Conservation (phyloP, 1,140 invertebrate species). For the Brachystomella parvula region DNA sequence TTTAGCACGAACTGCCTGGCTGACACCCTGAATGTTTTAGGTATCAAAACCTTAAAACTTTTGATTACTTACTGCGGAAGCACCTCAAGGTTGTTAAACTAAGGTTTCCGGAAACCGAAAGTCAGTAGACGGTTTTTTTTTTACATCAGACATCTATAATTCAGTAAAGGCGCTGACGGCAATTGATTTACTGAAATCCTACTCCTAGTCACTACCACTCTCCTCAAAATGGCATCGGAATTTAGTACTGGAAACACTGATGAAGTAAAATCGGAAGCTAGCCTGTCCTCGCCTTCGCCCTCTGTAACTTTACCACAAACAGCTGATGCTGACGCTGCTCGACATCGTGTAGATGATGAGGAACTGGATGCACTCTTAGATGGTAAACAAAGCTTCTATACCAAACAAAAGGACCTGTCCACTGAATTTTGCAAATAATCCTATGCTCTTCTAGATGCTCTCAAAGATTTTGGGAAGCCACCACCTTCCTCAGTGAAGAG, state of each 20-base stretch:
- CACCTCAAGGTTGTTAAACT: not conserved
- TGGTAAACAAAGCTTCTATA: slow-evolving; percentile 28
- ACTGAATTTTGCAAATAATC: slow-evolving; percentile 14
- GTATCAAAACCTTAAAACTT: too few relatives aligned
- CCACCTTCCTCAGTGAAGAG: not conserved
- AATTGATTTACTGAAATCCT: not conserved
- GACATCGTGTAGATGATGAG: slow-evolving; percentile 22
- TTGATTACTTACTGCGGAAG: too few relatives aligned
- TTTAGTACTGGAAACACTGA: not conserved
- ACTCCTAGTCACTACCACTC: too few relatives aligned
- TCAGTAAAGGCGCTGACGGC: not conserved
- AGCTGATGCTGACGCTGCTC: not conserved
- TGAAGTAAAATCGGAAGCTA: not conserved
- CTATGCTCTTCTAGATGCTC: slow-evolving; percentile 33
- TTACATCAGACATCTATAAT: not conserved
- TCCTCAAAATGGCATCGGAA: too few relatives aligned
- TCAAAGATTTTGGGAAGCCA: slow-evolving; percentile 37
- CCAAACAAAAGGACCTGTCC: not conserved
- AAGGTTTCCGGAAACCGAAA: not conserved
- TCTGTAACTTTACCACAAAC: not conserved
- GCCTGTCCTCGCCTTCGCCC: not conserved
- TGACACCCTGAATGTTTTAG: too few relatives aligned
- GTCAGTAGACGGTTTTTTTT: not conserved
- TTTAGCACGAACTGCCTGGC: too few relatives aligned
- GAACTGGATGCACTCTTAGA: slow-evolving; percentile 39